A percentile compares a stretch with the other conserved stretches of the same genome.
These are phyloP conservation scores for Drosophila nebulosa DNA, from an alignment of 1,140 invertebrate genomes.

Conservation along the genomic window DNA sequence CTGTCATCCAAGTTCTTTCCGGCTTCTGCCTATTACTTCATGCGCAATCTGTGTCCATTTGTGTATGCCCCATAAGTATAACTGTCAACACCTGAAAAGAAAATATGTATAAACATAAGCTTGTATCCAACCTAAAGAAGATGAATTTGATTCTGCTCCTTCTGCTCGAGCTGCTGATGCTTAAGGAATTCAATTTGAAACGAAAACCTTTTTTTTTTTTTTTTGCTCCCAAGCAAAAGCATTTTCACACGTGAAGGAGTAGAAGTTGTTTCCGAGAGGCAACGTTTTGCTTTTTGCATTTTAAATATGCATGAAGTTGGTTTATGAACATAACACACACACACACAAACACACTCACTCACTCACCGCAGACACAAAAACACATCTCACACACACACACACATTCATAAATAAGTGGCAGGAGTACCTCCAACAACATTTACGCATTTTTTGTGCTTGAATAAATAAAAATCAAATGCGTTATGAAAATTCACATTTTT, in stretches of 20 bases:
- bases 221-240: conserved; percentile 5
- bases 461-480: conserved; percentile 50
- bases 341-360: neutral
- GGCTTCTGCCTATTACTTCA: neutral
- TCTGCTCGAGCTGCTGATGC: neutral
- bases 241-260: conserved; percentile 57
- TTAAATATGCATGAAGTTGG: conserved; percentile 57
- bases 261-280: conserved; percentile 16
- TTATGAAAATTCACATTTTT: conserved; percentile 33
- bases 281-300: conserved; percentile 46
- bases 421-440: neutral
- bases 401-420: conserved; percentile 2
- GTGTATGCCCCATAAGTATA: neutral
- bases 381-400: conserved; percentile 4
- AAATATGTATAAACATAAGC: neutral
- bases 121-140: neutral
- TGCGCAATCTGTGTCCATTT: neutral
- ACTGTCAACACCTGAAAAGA: neutral
- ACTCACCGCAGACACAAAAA: neutral
- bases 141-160: neutral
- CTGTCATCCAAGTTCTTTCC: neutral
- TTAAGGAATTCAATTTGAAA: neutral
- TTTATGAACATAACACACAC: conserved; percentile 41
- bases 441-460: conserved; percentile 18
- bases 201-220: neutral